Percentiles rank a stretch among this genome's conserved stretches.
phyloP scores from a whole-genome alignment of 2,113 vertebrate genomes.

The Sander lucioperca region DNA sequence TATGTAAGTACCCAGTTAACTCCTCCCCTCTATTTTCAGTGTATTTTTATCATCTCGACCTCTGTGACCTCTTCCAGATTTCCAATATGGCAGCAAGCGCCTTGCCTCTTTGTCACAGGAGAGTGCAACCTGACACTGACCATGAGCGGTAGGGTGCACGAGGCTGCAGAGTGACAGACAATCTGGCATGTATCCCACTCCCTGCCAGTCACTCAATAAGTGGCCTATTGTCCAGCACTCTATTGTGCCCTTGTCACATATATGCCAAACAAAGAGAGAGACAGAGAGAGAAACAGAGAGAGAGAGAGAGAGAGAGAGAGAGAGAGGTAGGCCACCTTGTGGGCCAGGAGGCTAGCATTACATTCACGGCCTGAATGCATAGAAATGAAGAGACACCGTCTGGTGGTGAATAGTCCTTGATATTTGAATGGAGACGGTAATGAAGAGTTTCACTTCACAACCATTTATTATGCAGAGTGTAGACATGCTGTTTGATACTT shows the following conservation, averaged over 20 bases:
- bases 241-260: constrained; percentile 78
- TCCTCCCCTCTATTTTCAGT: not conserved
- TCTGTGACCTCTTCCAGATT: constrained; percentile 58
- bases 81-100: constrained; percentile 46
- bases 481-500: constrained; percentile 8
- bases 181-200: constrained; percentile 72
- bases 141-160: constrained; percentile 47
- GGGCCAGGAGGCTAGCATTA: constrained; percentile 70
- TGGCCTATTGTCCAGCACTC: constrained; percentile 72
- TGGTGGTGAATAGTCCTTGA: constrained; percentile 49
- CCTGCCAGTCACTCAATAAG: constrained; percentile 77
- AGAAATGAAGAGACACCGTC: constrained; percentile 57
- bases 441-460: constrained; percentile 29
- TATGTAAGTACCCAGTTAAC: not conserved
- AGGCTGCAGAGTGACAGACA: constrained; percentile 68
- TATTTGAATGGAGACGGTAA: constrained; percentile 47
- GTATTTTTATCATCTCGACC: constrained; percentile 39
- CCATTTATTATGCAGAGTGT: constrained; percentile 8
- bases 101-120: constrained; percentile 44
- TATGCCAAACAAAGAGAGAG: constrained; percentile 66
- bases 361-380: constrained; percentile 61
- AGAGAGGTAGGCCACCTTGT: constrained; percentile 63
- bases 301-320: not conserved
- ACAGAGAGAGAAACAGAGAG: not conserved
- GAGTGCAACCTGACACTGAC: constrained; percentile 69